Evolutionary conservation across 2,113 vertebrate species (phyloP).

Genomic region (Tupaia tana): DNA sequence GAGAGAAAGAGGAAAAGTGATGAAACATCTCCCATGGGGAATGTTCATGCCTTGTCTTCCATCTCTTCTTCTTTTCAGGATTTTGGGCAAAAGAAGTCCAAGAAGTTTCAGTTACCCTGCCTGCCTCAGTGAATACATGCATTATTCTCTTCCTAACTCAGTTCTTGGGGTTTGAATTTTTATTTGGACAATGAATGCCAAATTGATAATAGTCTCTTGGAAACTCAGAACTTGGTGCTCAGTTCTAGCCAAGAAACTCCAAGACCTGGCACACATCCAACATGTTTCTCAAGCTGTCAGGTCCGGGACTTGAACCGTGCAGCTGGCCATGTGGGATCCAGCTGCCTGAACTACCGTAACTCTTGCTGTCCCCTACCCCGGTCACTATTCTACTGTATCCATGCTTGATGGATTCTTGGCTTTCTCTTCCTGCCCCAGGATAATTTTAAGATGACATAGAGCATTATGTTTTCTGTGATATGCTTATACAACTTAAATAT

Average conservation of each 20-base stretch:
- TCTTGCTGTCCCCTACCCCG: too few relatives aligned
- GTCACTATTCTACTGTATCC: background rate
- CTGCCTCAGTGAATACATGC: background rate
- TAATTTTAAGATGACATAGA: conserved; percentile 51
- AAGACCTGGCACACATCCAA: too few relatives aligned
- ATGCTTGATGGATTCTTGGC: conserved; percentile 53
- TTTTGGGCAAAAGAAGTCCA: too few relatives aligned
- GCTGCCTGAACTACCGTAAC: too few relatives aligned
- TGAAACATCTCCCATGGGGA: too few relatives aligned
- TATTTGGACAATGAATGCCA: background rate
- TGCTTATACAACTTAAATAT: conserved; percentile 44
- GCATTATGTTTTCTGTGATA: conserved; percentile 42
- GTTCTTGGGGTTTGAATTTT: background rate
- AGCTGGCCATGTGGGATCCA: too few relatives aligned
- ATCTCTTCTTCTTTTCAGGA: too few relatives aligned
- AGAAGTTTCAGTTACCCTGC: background rate
- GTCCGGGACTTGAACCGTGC: too few relatives aligned
- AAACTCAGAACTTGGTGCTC: conserved; percentile 18
- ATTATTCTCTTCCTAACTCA: background rate
- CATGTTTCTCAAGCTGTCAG: too few relatives aligned
- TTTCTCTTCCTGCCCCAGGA: background rate
- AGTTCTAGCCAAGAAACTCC: background rate
- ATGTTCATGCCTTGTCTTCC: too few relatives aligned
- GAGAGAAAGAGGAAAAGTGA: too few relatives aligned
- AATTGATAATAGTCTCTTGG: background rate